Conservation (phyloP, 2,888 invertebrate species). For the Litoditis marina region DNA sequence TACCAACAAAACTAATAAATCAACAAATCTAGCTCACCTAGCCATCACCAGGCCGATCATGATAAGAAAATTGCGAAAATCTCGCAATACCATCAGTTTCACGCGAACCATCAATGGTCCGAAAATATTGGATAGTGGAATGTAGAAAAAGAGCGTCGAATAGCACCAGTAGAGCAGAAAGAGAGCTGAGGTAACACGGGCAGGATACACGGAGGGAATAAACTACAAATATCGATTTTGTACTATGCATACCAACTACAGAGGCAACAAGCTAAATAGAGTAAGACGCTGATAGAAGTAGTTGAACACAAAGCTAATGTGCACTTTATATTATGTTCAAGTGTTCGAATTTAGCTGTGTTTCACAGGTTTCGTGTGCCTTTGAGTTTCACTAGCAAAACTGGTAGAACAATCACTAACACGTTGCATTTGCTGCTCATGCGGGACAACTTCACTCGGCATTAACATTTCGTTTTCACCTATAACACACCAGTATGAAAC, state of each 20-base stretch:
- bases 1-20: slow-evolving; percentile 4
- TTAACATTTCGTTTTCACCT: too few species aligned
- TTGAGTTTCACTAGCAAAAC: too few species aligned
- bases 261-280: neutral
- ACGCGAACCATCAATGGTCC: slow-evolving; percentile 65
- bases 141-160: slow-evolving; percentile 64
- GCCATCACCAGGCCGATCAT: slow-evolving; percentile 51
- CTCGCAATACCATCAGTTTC: slow-evolving; percentile 62
- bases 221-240: too few species aligned
- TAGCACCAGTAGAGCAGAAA: slow-evolving; percentile 65
- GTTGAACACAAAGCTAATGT: too few species aligned
- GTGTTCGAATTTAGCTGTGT: neutral
- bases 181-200: slow-evolving; percentile 46
- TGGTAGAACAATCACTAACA: neutral
- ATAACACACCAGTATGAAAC: too few species aligned
- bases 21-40: slow-evolving; percentile 25
- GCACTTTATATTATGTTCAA: too few species aligned
- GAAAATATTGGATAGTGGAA: slow-evolving; percentile 62
- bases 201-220: slow-evolving; percentile 35
- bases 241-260: too few species aligned
- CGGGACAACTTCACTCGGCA: too few species aligned
- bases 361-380: too few species aligned
- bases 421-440: too few species aligned
- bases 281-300: neutral
- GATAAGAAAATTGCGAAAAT: slow-evolving; percentile 56